Evolutionary conservation across 2,888 invertebrate genomes (phyloP).

Genomic region (Rhopalosiphum nymphaeae): DNA sequence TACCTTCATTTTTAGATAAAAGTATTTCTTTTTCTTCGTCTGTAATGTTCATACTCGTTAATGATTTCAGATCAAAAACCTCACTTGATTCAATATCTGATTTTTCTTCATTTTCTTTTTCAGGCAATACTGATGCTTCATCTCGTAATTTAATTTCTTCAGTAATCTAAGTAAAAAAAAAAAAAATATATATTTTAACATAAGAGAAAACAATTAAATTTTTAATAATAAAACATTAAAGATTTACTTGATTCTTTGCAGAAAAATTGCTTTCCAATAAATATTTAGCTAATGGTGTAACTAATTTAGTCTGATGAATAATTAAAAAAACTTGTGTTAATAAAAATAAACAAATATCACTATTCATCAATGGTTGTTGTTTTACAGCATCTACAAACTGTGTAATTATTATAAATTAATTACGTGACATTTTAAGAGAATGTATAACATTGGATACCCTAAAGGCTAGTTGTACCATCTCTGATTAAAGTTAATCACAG

Average conservation of each 20-base stretch:
- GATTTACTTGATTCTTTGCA: conserved; percentile 44
- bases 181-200: conserved; percentile 7
- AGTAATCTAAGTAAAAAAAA: conserved; percentile 33
- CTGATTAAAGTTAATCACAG: too few species aligned
- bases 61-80: conserved; percentile 62
- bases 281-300: conserved; percentile 90
- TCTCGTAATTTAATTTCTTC: conserved; percentile 44
- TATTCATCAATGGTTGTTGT: conserved; percentile 83
- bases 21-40: conserved; percentile 91
- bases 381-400: conserved; percentile 68
- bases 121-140: conserved; percentile 1
- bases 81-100: conserved; percentile 69
- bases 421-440: background rate
- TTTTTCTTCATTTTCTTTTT: conserved; percentile 67
- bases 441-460: background rate
- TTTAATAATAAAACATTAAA: background rate
- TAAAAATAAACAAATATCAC: conserved; percentile 90
- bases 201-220: background rate
- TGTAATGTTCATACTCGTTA: conserved; percentile 80
- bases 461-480: too few species aligned
- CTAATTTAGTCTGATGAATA: conserved; percentile 89
- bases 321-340: conserved; percentile 96
- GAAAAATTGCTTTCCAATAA: conserved; percentile 79
- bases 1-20: conserved; percentile 69
- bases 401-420: background rate